Percentiles rank a stretch among this genome's conserved stretches.
These are phyloP conservation scores for Adelognathus sp. DNA, from an alignment of 2,888 invertebrate genomes.

Conservation along the genomic window DNA sequence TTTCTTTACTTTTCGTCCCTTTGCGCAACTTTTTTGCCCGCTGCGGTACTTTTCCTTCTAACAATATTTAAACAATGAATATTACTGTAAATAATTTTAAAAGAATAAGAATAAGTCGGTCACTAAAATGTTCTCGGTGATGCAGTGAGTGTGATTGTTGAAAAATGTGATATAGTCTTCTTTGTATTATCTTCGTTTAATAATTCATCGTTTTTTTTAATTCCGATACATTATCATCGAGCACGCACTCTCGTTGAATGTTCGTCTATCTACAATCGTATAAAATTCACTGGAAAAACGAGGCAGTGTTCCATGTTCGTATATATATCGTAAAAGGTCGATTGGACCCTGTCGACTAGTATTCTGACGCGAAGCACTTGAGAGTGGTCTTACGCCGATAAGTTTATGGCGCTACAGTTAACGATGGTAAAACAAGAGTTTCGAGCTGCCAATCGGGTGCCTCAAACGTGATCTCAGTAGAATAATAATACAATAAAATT, in stretches of 20 bases:
- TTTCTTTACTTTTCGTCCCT: too few species aligned
- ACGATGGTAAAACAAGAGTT: neutral
- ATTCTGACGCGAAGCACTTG: neutral
- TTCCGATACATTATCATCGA: neutral
- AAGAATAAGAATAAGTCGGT: too few species aligned
- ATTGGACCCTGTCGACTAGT: slow-evolving; percentile 7
- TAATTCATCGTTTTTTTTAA: neutral
- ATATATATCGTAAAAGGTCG: neutral
- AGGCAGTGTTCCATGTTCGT: slow-evolving; percentile 1
- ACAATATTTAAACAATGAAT: too few species aligned
- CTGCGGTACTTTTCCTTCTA: too few species aligned
- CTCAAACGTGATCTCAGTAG: neutral
- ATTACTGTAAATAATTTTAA: too few species aligned
- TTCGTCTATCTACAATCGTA: slow-evolving; percentile 24
- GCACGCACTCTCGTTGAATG: slow-evolving; percentile 14
- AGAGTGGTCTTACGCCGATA: neutral
- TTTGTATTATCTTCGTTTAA: slow-evolving; percentile 3
- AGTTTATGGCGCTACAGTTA: neutral
- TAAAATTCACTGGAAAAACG: slow-evolving; percentile 19
- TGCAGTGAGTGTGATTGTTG: neutral
- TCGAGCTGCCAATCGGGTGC: neutral
- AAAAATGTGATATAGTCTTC: neutral
- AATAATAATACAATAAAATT: neutral
- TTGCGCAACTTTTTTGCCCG: too few species aligned
- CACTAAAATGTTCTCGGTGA: too few species aligned